Conservation (phyloP, 2,888 invertebrate species). For the Trachelus troglodyta region DNA sequence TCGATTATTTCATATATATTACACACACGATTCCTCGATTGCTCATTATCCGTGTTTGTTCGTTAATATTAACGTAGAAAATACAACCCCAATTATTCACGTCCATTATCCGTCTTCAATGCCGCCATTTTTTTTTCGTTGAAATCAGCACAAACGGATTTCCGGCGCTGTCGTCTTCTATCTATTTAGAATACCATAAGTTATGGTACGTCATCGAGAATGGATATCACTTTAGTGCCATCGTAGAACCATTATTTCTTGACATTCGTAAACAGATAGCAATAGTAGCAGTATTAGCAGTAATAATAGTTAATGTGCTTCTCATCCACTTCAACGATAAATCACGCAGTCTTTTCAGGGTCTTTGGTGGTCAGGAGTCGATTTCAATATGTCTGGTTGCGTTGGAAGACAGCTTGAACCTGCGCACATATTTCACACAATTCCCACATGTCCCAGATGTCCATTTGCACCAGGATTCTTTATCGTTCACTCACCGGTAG, state of each 20-base stretch:
- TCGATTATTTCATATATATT: constrained; percentile 28
- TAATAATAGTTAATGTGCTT: constrained; percentile 4
- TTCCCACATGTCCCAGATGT: constrained; percentile 2
- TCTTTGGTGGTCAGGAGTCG: constrained; percentile 85
- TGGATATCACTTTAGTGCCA: constrained; percentile 12
- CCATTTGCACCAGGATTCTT: constrained; percentile 2
- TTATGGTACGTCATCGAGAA: constrained; percentile 17
- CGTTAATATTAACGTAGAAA: neutral
- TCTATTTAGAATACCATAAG: constrained; percentile 14
- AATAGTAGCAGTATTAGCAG: neutral
- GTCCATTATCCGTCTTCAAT: neutral
- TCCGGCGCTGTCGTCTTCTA: neutral
- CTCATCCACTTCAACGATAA: constrained; percentile 10
- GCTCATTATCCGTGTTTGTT: constrained; percentile 2
- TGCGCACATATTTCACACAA: constrained; percentile 30
- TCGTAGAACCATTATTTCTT: constrained; percentile 10
- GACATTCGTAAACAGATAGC: constrained; percentile 12
- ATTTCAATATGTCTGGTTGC: constrained; percentile 87
- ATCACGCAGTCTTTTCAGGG: constrained; percentile 53
- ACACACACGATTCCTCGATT: constrained; percentile 1
- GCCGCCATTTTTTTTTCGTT: neutral
- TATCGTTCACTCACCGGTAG: constrained; percentile 53
- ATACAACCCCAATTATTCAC: neutral
- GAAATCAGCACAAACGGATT: neutral
- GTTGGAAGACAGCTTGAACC: constrained; percentile 68